Base-by-base conservation (phyloP, 2,113 vertebrate genomes). In the Setophaga coronata region DNA sequence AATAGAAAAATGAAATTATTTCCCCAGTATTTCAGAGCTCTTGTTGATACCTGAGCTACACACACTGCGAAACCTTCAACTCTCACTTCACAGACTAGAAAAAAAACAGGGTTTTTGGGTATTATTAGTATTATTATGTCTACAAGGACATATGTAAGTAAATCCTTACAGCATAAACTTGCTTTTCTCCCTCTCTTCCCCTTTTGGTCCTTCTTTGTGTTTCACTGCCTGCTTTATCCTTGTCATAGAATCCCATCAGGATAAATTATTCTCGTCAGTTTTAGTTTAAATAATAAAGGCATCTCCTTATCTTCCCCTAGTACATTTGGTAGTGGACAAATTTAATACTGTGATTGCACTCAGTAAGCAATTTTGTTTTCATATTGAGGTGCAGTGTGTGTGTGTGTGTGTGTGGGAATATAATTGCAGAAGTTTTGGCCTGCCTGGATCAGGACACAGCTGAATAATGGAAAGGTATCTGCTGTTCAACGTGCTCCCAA, bases 1-100 rank as follows among this genome's bases (percentile, higher is more conserved):
- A 97, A 97, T 47, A 97, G 86, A 83, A 87, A 96, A 92, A 86
- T 72, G 78, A 97, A 97, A 97, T 98, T 97, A 96, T 97, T 97
- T 91, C 91, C 94, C 69, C n/a, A 97, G 95, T 96, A 95, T 60
- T 96, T 64, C 31, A 78, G 72, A 97, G 82, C 74, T 96, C 89
- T 94, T 89, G 13, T 3, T 82, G 94, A 94, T 65, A 82, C 97
- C 93, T 93, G 95, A 98, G 69, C 95, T 97, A 79, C 72, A 92
- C 64, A 50, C 83, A 48, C 34, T 3, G 23, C 31, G 40, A 85
- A 97, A 97, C 91, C 95, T 97, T 98, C 96, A 96, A 6, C 74
- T 97, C 72, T 61, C 78, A 89, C 83, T 93, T 95, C 61, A 20
- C 28, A 38, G 58, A 5, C 29, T 69, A 83, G 71, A 72, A 62